These are phyloP conservation scores for Sarcophaga carnaria DNA, from an alignment of 2,888 invertebrate genomes.

Conservation along the genomic window DNA sequence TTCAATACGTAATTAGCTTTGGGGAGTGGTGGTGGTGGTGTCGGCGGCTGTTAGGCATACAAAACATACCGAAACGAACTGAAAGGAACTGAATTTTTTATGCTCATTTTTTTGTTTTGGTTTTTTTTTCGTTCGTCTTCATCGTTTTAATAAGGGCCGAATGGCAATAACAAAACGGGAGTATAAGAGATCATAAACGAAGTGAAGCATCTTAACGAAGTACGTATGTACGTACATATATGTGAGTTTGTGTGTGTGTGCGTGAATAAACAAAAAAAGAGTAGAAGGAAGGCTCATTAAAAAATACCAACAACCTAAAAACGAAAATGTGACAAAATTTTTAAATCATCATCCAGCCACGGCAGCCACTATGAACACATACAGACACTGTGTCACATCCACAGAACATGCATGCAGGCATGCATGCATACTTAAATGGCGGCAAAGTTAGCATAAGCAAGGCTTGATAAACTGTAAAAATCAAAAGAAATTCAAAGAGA, in stretches of 20 bases:
- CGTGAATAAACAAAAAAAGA: background rate
- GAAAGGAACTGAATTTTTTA: conserved; percentile 40
- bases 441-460: conserved; percentile 28
- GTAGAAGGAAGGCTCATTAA: conserved; percentile 76
- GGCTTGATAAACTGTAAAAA: conserved; percentile 40
- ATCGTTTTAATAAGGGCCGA: conserved; percentile 65
- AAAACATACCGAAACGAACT: conserved; percentile 41
- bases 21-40: conserved; percentile 51
- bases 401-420: background rate
- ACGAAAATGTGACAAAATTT: conserved; percentile 81
- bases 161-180: conserved; percentile 36
- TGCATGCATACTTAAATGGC: too few species aligned
- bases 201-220: conserved; percentile 66
- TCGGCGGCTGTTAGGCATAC: conserved; percentile 31
- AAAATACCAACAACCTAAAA: conserved; percentile 80
- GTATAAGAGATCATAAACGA: conserved; percentile 55
- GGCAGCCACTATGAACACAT: conserved; percentile 16
- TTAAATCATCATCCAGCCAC: conserved; percentile 76
- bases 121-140: background rate
- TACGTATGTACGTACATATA: background rate
- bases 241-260: too few species aligned
- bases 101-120: too few species aligned
- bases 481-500: conserved; percentile 6
- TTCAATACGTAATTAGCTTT: conserved; percentile 70
- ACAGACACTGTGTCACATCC: background rate